Percentiles rank a stretch among this genome's conserved stretches.
Evolutionary conservation across 2,888 invertebrate species (phyloP).

Genomic region (Belgica antarctica): DNA sequence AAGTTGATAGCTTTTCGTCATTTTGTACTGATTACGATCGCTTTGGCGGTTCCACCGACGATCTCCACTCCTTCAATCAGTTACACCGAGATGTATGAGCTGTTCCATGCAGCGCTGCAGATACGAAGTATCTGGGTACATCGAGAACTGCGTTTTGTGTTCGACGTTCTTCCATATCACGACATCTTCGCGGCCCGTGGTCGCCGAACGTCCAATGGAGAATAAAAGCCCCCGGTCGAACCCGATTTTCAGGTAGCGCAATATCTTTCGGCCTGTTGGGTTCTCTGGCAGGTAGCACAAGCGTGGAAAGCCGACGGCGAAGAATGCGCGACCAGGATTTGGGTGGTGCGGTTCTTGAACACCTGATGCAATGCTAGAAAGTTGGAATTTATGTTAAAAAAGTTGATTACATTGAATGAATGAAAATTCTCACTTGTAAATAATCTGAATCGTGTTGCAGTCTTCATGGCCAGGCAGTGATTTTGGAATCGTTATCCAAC

Average conservation of each 20-base stretch:
- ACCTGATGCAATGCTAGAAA: conserved; percentile 76
- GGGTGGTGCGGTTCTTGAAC: conserved; percentile 78
- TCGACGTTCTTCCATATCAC: conserved; percentile 90
- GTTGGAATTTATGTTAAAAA: conserved; percentile 20
- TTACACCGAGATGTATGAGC: conserved; percentile 56
- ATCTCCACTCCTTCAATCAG: conserved; percentile 50
- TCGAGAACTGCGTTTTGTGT: conserved; percentile 76
- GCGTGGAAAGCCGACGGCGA: conserved; percentile 83
- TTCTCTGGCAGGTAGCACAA: conserved; percentile 82
- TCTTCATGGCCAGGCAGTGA: conserved; percentile 66
- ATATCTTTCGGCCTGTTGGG: conserved; percentile 72
- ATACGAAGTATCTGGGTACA: conserved; percentile 76
- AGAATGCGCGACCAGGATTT: conserved; percentile 78
- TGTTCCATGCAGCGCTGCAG: conserved; percentile 61
- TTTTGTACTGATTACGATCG: conserved; percentile 12
- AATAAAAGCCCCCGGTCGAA: conserved; percentile 83
- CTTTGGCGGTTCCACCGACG: conserved; percentile 6
- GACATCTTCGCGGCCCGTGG: conserved; percentile 87
- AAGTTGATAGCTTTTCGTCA: not conserved
- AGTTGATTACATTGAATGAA: too few relatives aligned
- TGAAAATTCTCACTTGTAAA: conserved; percentile 66
- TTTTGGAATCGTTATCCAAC: conserved; percentile 70
- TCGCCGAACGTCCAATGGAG: conserved; percentile 80
- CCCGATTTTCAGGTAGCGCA: conserved; percentile 72
- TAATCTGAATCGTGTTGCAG: conserved; percentile 74